Percentiles rank a stretch among this genome's conserved stretches.
These are phyloP conservation scores for Steinernema carpocapsae DNA, from an alignment of 2,888 invertebrate species.

Conservation along the genomic window DNA sequence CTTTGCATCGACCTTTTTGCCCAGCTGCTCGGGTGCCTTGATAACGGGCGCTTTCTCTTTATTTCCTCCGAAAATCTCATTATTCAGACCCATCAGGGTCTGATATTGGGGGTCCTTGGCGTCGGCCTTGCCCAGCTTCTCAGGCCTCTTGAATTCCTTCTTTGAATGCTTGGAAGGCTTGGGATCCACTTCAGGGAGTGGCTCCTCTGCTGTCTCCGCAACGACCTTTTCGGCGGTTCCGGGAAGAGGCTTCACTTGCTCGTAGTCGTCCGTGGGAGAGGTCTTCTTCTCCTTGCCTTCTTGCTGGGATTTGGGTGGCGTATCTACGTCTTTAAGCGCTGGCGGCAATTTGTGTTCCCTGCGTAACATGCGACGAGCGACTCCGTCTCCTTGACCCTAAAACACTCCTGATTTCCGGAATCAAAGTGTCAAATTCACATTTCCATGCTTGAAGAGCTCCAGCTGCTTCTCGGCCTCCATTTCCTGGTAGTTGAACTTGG, in stretches of 20 bases:
- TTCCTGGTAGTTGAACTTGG: neutral
- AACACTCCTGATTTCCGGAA: neutral
- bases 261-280: neutral
- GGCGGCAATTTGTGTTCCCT: neutral
- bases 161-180: too few species aligned
- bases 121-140: constrained; percentile 45
- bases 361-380: neutral
- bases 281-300: neutral
- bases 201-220: neutral
- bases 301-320: too few species aligned
- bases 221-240: neutral
- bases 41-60: constrained; percentile 37
- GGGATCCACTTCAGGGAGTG: neutral
- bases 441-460: neutral
- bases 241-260: neutral
- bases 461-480: constrained; percentile 16
- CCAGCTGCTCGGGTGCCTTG: constrained; percentile 40
- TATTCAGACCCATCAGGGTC: constrained; percentile 44
- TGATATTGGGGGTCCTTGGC: too few species aligned
- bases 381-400: neutral
- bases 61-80: constrained; percentile 41
- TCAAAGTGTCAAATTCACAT: neutral
- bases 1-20: constrained; percentile 41
- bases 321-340: neutral
- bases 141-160: constrained; percentile 42